Conservation (phyloP, 2,888 invertebrate species). For the Flexamia atlantica region DNA sequence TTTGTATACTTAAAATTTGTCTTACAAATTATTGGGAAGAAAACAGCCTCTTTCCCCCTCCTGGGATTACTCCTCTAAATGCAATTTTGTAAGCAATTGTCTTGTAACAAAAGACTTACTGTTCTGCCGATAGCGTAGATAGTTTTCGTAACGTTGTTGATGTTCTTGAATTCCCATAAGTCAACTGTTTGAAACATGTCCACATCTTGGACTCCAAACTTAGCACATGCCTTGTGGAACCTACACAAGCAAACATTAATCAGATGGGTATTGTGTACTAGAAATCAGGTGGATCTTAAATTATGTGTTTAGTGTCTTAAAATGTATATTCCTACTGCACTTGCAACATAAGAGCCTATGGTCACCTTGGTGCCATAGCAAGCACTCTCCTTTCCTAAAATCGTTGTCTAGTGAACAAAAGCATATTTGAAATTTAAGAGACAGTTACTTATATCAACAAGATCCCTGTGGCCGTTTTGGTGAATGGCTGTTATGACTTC, state of each 20-base stretch:
- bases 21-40: too few relatives aligned
- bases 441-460: not conserved
- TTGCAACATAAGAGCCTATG: too few relatives aligned
- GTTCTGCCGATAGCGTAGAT: conserved; percentile 93
- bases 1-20: too few relatives aligned
- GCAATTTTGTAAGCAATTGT: too few relatives aligned
- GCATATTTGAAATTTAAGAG: not conserved
- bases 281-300: too few relatives aligned
- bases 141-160: conserved; percentile 91
- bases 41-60: too few relatives aligned
- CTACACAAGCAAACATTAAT: conserved; percentile 74
- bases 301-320: too few relatives aligned
- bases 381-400: not conserved
- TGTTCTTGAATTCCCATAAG: conserved; percentile 94
- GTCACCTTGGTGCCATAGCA: not conserved
- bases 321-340: too few relatives aligned
- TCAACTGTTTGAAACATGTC: conserved; percentile 96
- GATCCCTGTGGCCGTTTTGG: not conserved
- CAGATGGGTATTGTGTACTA: too few relatives aligned
- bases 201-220: conserved; percentile 90
- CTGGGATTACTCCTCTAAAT: too few relatives aligned
- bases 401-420: not conserved
- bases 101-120: too few relatives aligned
- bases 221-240: conserved; percentile 89
- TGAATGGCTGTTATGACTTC: not conserved